phyloP scores from a whole-genome alignment of 2,797 vertebrate species.

The Ctenosaura bakeri region DNA sequence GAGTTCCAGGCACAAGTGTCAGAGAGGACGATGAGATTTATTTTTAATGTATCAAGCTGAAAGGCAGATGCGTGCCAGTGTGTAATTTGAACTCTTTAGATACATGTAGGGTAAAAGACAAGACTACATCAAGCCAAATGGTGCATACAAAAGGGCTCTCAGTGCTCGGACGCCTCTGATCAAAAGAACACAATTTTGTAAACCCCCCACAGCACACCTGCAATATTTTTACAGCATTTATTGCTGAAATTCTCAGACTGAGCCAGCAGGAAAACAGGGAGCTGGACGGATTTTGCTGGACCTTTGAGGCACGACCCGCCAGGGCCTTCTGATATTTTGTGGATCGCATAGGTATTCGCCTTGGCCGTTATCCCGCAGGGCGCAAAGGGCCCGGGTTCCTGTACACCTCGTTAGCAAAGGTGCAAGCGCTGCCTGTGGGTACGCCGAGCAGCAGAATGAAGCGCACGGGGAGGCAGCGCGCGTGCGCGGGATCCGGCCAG shows the following conservation, averaged over 20 bases:
- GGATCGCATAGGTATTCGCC: not conserved
- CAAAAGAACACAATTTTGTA: not conserved
- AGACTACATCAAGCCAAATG: not conserved
- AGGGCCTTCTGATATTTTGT: not conserved
- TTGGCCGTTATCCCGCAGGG: not conserved
- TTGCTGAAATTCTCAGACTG: not conserved
- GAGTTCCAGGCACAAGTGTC: not conserved
- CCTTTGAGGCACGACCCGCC: not conserved
- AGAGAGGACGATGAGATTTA: not conserved
- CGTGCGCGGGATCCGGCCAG: not conserved
- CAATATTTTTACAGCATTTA: not conserved
- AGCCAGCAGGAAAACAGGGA: not conserved
- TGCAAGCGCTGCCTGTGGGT: not conserved
- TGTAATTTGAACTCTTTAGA: conserved; percentile 16
- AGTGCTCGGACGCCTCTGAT: not conserved
- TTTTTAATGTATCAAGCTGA: conserved; percentile 29
- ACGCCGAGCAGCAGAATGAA: too few relatives aligned
- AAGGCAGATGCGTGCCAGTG: conserved; percentile 13
- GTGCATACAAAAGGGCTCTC: not conserved
- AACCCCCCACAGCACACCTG: not conserved
- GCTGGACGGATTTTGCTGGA: too few relatives aligned
- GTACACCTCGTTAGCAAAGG: not conserved
- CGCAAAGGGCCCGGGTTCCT: conserved; percentile 10
- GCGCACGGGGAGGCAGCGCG: not conserved
- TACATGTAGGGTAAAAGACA: not conserved